Evolutionary conservation across 2,797 vertebrate genomes (phyloP), one percentile per base, ranked within the genome.

Genomic region (Pipistrellus kuhlii): DNA sequence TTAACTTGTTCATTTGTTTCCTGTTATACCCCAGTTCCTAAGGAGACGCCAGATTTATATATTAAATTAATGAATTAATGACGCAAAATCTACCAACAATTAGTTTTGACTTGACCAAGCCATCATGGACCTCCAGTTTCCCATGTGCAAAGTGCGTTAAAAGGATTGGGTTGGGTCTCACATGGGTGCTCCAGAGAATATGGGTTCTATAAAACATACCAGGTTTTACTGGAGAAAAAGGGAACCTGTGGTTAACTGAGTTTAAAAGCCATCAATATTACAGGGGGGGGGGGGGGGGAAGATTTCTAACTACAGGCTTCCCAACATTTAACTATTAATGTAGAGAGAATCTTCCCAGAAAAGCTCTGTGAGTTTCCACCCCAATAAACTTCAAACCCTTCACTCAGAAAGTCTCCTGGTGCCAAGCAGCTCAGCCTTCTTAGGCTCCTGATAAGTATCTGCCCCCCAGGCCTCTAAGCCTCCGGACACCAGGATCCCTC

Each of bases 371-470:
- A 75, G 35, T 4, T 21, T 20, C 21, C 5, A 17, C 10, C 66
- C n/a, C 38, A 12, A 17, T 7, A 27, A 81, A 35, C 21, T 30
- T 35, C 25, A 57, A 87, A 69, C 6, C 57, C 17, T 25, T 8
- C 44, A 66, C 51, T 82, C 73, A 46, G 51, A 82, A 20, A 87
- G 25, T 18, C 71, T 68, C 51, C 32, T 10, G 7, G 41, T 66
- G 46, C 35, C 69, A 18, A 46, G 30, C 15, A 46, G 21, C 14
- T 72, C 4, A 69, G 44, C 25, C 32, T 62, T 83, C 59, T 18
- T 32, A 66, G 94, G n/a, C 44, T 85, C 85, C 62, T 8, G 38
- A 55, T 75, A 88, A 92, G 66, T 80, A 93, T 81, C 72, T 96
- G 72, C 44, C 64, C 64, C 23, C 23, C 11, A 59, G 57, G 57